phyloP scores from a whole-genome alignment of 1,140 invertebrate species.

The Drosophila pruinosa region DNA sequence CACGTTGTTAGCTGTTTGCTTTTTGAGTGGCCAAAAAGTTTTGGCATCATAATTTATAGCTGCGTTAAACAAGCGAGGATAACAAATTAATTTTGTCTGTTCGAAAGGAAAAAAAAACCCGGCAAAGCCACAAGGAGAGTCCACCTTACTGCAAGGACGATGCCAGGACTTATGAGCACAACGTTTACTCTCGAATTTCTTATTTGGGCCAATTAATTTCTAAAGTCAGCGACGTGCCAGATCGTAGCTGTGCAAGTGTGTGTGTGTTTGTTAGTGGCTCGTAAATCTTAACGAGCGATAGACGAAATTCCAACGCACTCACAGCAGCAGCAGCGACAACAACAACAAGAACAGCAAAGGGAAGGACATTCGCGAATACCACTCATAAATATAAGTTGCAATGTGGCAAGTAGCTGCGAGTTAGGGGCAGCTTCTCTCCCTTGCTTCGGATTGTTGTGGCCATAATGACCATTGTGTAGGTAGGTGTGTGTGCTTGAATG shows the following conservation, averaged over 20 bases:
- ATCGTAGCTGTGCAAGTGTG: constrained; percentile 32
- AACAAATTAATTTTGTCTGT: constrained; percentile 81
- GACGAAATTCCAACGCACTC: constrained; percentile 76
- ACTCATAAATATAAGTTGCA: constrained; percentile 76
- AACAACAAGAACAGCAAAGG: constrained; percentile 51
- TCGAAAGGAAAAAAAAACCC: constrained; percentile 22
- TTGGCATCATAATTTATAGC: constrained; percentile 81
- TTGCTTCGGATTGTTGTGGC: constrained; percentile 51
- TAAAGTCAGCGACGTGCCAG: constrained; percentile 73
- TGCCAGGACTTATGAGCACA: constrained; percentile 74
- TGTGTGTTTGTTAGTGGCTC: constrained; percentile 47
- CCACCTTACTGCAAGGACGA: constrained; percentile 13
- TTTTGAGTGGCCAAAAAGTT: constrained; percentile 78
- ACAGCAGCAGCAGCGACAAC: constrained; percentile 39
- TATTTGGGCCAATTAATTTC: constrained; percentile 81
- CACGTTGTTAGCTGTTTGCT: constrained; percentile 46
- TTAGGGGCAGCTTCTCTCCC: neutral
- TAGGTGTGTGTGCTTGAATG: constrained; percentile 30
- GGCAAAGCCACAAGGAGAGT: constrained; percentile 52
- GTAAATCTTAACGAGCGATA: constrained; percentile 79
- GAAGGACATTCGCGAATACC: constrained; percentile 51
- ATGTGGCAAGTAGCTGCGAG: constrained; percentile 31
- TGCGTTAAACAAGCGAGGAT: constrained; percentile 81
- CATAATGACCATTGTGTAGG: constrained; percentile 58
- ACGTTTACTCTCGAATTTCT: constrained; percentile 77